Base-by-base conservation (phyloP, 2,888 invertebrate species). In the Poecilobothrus nobilitatus region DNA sequence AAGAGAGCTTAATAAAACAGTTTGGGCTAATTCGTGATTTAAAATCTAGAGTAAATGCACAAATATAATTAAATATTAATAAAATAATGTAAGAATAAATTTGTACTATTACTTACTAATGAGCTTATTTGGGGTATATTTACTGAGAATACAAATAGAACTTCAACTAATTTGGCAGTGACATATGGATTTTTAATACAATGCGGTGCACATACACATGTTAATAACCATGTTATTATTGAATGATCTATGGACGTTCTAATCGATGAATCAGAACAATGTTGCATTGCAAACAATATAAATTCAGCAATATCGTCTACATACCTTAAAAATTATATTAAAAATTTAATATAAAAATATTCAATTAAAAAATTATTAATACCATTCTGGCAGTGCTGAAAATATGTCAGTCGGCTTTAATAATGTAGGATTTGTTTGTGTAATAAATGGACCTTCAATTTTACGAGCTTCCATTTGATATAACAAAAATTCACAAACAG, bases 251-350 rank as follows among this genome's bases (percentile, higher is more conserved):
- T 88, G 76, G 88, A 87, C 75, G 89, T 90, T 1, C 89, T 87
- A 9, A 95, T 88, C 65, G 90, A 86, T 74, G 86, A 86, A 63
- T 80, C 80, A 69, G 77, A 78, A 67, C 89, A 88, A 78, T 90
- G 92, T 83, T 95, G 95, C 77, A 97, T 87, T 5, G 92, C 89
- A 79, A 97, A 96, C 44, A 96, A 87, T 76, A 97, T 86, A 82
- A 97, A 95, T 82, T 98, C 97, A 15, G 97, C 95, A 75, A 97
- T 91, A 80, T 98, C 97, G 83, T 98, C 98, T 74, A 98, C 89
- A 81, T 95, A 94, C 53, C 53, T 53, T 18, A 18, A 53, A 53
- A 27, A 12, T 2, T 53, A 53, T 53, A 18, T 15, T 53, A 53
- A 53, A n/a, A 53, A 53, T 53, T 18, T 18, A 15, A 41, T 12